These are phyloP conservation scores for Neoascia interrupta DNA, from an alignment of 2,888 invertebrate genomes.

Conservation along the genomic window DNA sequence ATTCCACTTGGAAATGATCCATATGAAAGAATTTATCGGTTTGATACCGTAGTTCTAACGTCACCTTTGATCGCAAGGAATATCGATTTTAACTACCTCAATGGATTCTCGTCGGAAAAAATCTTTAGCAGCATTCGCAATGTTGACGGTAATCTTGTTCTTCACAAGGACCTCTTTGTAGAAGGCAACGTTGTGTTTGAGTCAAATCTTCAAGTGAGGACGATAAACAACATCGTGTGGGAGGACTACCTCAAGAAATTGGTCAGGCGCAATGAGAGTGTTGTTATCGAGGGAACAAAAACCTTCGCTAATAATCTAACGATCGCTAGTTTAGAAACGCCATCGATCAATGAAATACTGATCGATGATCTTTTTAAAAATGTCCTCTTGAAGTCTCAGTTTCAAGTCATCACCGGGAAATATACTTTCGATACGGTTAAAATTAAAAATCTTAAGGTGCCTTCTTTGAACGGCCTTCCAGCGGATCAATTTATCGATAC, in stretches of 20 bases:
- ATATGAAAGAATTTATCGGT: constrained; percentile 70
- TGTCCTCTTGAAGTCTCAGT: constrained; percentile 71
- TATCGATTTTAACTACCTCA: constrained; percentile 73
- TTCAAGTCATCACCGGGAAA: constrained; percentile 73
- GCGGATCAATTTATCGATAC: constrained; percentile 72
- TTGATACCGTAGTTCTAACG: constrained; percentile 72
- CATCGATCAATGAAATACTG: constrained; percentile 70
- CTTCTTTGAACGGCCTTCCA: constrained; percentile 71
- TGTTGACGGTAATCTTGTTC: constrained; percentile 68
- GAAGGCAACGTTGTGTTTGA: constrained; percentile 75
- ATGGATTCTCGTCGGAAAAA: constrained; percentile 73
- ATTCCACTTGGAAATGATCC: constrained; percentile 64
- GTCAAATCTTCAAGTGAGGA: constrained; percentile 70
- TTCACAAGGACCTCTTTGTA: constrained; percentile 75
- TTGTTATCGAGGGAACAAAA: constrained; percentile 72
- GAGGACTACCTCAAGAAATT: constrained; percentile 70
- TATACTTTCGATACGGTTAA: constrained; percentile 72
- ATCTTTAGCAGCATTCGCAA: constrained; percentile 71
- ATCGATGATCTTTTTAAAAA: constrained; percentile 73
- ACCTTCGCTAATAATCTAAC: constrained; percentile 70
- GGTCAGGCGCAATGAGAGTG: constrained; percentile 71
- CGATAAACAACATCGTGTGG: constrained; percentile 74
- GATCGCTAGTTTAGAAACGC: constrained; percentile 70
- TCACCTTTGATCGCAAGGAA: constrained; percentile 69
- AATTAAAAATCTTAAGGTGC: constrained; percentile 73